Evolutionary conservation across 2,797 vertebrate genomes (phyloP), one percentile per base, ranked within the genome.

Genomic region (Potorous gilbertii): DNA sequence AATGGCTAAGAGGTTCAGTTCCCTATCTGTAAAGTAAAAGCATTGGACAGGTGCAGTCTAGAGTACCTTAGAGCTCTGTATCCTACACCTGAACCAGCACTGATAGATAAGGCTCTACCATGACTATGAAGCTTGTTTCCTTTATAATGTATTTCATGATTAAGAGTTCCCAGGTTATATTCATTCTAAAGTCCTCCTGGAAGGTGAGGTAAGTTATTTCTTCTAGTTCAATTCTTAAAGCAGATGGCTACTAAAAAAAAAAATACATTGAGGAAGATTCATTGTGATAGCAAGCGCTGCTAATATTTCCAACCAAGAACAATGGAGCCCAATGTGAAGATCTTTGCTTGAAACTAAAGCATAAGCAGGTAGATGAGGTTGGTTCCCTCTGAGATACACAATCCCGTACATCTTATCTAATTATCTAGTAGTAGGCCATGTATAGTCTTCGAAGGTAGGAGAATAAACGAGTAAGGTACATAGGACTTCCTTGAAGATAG

Each of bases 281-380:
- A 95, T 50, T 91, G 31, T 54, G 40, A 91, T 66, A 94, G 50
- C 13, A 40, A 59, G 55, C 90, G 54, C 54, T 94, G 92, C 55
- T 55, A 93, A 57, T 9, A 57, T 90, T 91, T 94, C 46, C 46
- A 91, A 90, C 56, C 93, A 91, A 81, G 57, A 94, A 96, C 94
- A 56, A 31, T 91, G 55, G 34, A 21, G 4, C 16, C 56, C 93
- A 92, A 93, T 24, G 16, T 11, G 2, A 81, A 8, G 0, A 12
- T 93, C 92, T 81, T 13, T 59, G 10, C 74, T 56, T 46, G 55
- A 34, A 34, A 50, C 3, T 11, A 54, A 91, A 94, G 56, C 12
- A 54, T 1, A 74, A 81, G 31, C 54, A 94, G 50, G 62, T n/a
- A 1, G 24, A 10, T 92, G 34, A 95, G 52, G 13, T 11, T 87